Evolutionary conservation across 2,888 invertebrate species (phyloP).

Genomic region (Eutolmus rufibarbis): DNA sequence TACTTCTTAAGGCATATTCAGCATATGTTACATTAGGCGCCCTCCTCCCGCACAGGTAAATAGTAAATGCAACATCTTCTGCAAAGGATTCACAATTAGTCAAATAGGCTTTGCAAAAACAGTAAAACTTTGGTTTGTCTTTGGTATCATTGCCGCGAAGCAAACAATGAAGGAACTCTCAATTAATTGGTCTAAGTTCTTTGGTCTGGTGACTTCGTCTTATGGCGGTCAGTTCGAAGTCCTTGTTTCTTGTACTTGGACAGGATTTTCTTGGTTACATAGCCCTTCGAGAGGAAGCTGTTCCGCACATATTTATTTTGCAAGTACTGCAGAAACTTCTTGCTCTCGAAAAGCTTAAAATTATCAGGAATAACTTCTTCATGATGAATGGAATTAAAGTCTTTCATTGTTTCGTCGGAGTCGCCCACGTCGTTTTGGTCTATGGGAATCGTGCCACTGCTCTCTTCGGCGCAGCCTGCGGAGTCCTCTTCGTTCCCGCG

Average conservation of each 20-base stretch:
- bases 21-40: background rate
- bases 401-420: conserved; percentile 19
- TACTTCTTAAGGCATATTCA: background rate
- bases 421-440: background rate
- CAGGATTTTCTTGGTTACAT: conserved; percentile 58
- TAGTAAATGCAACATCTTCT: background rate
- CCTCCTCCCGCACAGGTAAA: background rate
- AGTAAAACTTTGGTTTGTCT: conserved; percentile 18
- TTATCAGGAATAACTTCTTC: conserved; percentile 60
- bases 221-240: background rate
- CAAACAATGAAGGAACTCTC: background rate
- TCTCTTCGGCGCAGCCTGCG: background rate
- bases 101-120: background rate
- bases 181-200: background rate
- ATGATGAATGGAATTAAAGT: conserved; percentile 53
- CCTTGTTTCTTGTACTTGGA: conserved; percentile 51
- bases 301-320: conserved; percentile 60
- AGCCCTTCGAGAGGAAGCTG: conserved; percentile 55
- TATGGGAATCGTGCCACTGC: background rate
- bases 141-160: background rate
- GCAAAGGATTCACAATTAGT: background rate
- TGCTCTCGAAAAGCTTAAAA: conserved; percentile 54
- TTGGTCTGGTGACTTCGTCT: background rate
- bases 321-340: conserved; percentile 59
- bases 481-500: conserved; percentile 47